A percentile compares a stretch with the other conserved stretches of the same genome.
Conservation (phyloP, 2,888 invertebrate genomes). For the Agriopis marginaria region DNA sequence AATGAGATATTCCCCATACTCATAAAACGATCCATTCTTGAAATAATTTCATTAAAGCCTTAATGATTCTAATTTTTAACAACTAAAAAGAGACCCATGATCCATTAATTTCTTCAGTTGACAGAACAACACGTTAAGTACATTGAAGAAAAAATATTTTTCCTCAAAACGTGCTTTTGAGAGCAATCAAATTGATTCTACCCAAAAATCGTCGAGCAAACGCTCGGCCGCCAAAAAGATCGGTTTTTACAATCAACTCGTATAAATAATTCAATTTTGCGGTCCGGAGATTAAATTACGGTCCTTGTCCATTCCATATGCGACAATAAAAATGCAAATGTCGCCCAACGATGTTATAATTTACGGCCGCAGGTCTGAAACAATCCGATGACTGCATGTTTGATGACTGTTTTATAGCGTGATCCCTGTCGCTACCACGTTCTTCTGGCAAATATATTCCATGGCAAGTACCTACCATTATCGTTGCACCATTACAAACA, state of each 20-base stretch:
- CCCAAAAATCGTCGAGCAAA: conserved; percentile 34
- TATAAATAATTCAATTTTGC: conserved; percentile 83
- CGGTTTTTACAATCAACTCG: conserved; percentile 69
- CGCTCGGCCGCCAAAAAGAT: conserved; percentile 56
- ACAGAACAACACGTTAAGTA: conserved; percentile 32
- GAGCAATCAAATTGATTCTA: conserved; percentile 54
- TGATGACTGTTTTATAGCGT: conserved; percentile 59
- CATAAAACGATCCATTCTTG: neutral
- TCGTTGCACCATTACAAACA: conserved; percentile 24
- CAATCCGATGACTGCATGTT: conserved; percentile 56
- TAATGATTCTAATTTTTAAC: conserved; percentile 3
- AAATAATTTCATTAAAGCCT: conserved; percentile 1
- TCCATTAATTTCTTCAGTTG: conserved; percentile 25
- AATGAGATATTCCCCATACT: neutral
- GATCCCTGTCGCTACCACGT: conserved; percentile 51
- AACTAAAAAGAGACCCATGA: neutral
- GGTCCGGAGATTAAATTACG: conserved; percentile 76
- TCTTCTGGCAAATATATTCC: conserved; percentile 5
- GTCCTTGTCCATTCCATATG: conserved; percentile 73
- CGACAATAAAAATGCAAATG: conserved; percentile 85
- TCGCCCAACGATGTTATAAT: conserved; percentile 74
- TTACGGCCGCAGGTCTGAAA: conserved; percentile 66
- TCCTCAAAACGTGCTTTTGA: conserved; percentile 51
- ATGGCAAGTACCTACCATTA: neutral
- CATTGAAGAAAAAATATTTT: conserved; percentile 33